phyloP scores from a whole-genome alignment of 2,888 invertebrate species.

The Amiota mariae region DNA sequence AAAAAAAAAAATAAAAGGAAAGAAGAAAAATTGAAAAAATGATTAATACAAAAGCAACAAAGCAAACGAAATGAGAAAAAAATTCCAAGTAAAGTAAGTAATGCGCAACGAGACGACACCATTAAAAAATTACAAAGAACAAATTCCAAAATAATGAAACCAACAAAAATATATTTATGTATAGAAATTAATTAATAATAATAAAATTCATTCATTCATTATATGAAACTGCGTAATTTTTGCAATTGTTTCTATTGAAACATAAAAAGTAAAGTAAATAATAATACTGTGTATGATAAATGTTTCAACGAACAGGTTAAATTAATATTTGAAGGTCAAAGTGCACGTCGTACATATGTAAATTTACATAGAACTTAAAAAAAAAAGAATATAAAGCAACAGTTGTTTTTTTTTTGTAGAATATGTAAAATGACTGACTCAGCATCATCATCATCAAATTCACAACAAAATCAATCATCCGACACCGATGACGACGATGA shows the following conservation, averaged over 20 bases:
- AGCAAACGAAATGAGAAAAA: not conserved
- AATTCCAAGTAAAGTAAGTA: not conserved
- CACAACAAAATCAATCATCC: too few species aligned
- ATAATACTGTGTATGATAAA: not conserved
- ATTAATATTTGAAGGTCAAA: conserved; percentile 26
- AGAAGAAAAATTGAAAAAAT: not conserved
- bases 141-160: not conserved
- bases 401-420: not conserved
- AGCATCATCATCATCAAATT: too few species aligned
- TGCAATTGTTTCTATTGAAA: not conserved
- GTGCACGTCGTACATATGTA: conserved; percentile 12
- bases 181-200: not conserved
- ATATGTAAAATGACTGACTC: too few species aligned
- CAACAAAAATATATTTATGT: not conserved
- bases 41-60: conserved; percentile 11
- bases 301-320: conserved; percentile 5
- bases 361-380: not conserved
- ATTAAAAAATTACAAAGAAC: conserved; percentile 25
- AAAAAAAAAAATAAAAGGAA: not conserved
- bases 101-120: conserved; percentile 15
- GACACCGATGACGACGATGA: too few species aligned
- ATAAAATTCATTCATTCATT: not conserved
- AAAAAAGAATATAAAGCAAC: not conserved
- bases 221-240: conserved; percentile 19
- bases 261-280: not conserved